phyloP scores from a whole-genome alignment of 2,888 invertebrate species.

The Tricholauxania praeusta region DNA sequence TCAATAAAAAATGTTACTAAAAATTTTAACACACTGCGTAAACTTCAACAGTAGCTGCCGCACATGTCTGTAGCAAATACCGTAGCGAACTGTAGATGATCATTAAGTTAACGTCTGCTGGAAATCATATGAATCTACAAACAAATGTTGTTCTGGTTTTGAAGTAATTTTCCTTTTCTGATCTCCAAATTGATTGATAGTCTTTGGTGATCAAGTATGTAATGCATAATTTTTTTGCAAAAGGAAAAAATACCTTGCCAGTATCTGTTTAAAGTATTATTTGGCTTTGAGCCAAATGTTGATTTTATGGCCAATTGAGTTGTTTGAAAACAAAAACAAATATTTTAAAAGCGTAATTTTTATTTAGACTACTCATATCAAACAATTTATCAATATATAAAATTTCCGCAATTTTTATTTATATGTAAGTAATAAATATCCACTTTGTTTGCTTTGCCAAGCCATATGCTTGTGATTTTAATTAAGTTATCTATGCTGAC shows the following conservation, averaged over 20 bases:
- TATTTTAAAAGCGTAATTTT: neutral
- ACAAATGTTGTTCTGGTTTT: too few species aligned
- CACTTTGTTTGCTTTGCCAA: constrained; percentile 3
- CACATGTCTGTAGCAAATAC: too few species aligned
- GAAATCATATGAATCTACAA: too few species aligned
- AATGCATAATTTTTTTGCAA: constrained; percentile 1
- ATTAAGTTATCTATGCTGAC: constrained; percentile 23
- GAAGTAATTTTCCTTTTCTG: too few species aligned
- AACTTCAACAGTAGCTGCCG: too few species aligned
- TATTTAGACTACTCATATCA: too few species aligned
- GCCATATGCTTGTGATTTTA: neutral
- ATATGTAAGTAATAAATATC: neutral
- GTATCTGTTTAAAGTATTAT: constrained; percentile 15
- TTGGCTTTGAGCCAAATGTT: constrained; percentile 45
- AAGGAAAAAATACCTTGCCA: neutral
- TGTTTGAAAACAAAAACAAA: neutral
- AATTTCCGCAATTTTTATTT: neutral
- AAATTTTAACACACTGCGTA: too few species aligned
- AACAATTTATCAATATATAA: neutral
- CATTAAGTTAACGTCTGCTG: too few species aligned
- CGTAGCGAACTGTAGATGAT: too few species aligned
- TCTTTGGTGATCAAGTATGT: constrained; percentile 1
- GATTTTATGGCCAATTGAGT: neutral
- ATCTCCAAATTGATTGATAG: neutral
- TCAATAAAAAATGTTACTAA: too few species aligned